phyloP scores from a whole-genome alignment of 2,888 invertebrate species.

The Pyrrhia umbra region DNA sequence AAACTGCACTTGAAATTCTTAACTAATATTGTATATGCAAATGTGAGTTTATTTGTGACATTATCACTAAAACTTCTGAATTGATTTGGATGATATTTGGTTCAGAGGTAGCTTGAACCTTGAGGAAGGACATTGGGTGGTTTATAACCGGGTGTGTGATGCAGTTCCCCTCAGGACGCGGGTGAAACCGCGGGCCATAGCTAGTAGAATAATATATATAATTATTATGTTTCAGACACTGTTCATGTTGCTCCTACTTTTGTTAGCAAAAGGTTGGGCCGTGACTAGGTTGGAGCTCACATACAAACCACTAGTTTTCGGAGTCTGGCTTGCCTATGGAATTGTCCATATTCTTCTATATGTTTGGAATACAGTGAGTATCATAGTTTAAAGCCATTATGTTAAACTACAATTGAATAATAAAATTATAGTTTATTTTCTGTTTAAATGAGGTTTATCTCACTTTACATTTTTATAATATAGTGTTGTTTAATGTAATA shows the following conservation, averaged over 20 bases:
- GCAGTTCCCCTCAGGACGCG: too few relatives aligned
- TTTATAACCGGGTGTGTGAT: too few relatives aligned
- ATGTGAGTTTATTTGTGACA: too few relatives aligned
- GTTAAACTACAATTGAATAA: not conserved
- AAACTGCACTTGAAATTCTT: conserved; percentile 12
- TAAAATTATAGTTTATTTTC: conserved; percentile 1
- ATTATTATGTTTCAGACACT: conserved; percentile 92
- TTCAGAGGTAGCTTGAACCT: too few relatives aligned
- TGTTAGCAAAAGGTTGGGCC: conserved; percentile 99
- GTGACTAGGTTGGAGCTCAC: conserved; percentile 97
- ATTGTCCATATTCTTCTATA: conserved; percentile 97
- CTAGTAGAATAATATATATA: not conserved
- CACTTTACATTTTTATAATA: not conserved
- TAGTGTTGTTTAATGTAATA: conserved; percentile 1
- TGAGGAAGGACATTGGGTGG: too few relatives aligned
- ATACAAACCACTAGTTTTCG: conserved; percentile 95
- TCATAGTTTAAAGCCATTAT: not conserved
- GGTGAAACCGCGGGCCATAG: too few relatives aligned
- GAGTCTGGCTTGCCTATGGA: conserved; percentile 97
- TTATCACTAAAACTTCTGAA: too few relatives aligned
- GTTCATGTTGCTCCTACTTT: conserved; percentile 97
- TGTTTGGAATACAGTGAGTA: conserved; percentile 98
- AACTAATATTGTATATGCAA: too few relatives aligned
- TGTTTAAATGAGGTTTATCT: not conserved
- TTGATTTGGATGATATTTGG: too few relatives aligned